These are phyloP conservation scores for Chaenodraco wilsoni DNA, from an alignment of 2,797 vertebrate species.

Conservation along the genomic window DNA sequence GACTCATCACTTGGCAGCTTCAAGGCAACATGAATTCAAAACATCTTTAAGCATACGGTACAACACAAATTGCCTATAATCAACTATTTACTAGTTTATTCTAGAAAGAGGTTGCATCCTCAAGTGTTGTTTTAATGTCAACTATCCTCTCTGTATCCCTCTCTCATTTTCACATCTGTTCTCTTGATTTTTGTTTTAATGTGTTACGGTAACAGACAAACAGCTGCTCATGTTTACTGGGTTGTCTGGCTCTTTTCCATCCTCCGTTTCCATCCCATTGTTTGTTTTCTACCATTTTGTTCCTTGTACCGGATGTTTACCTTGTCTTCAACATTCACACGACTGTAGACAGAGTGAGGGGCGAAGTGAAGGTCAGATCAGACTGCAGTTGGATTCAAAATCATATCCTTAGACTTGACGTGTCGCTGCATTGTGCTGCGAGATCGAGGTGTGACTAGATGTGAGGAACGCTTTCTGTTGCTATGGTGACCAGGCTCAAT, in stretches of 20 bases:
- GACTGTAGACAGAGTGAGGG: slow-evolving; percentile 22
- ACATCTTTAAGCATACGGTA: slow-evolving; percentile 20
- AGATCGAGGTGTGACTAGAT: slow-evolving; percentile 13
- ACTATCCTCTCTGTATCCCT: background rate
- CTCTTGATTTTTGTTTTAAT: slow-evolving; percentile 8
- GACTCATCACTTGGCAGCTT: slow-evolving; percentile 41
- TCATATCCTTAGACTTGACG: slow-evolving; percentile 69
- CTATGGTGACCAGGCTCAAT: slow-evolving; percentile 39
- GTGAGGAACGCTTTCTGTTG: slow-evolving; percentile 36
- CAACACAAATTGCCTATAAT: slow-evolving; percentile 14
- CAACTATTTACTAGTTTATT: slow-evolving; percentile 2
- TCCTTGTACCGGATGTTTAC: slow-evolving; percentile 25
- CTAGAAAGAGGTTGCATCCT: slow-evolving; percentile 17
- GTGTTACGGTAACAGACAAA: slow-evolving; percentile 51
- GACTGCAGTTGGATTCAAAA: slow-evolving; percentile 50
- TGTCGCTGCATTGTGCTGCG: slow-evolving; percentile 42
- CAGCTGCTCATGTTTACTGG: slow-evolving; percentile 34
- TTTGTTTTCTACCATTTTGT: slow-evolving; percentile 22
- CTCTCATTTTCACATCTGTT: slow-evolving; percentile 8
- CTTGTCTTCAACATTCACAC: slow-evolving; percentile 30
- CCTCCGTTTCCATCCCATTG: background rate
- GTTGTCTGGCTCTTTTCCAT: slow-evolving; percentile 45
- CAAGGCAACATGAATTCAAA: slow-evolving; percentile 28
- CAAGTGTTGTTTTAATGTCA: slow-evolving; percentile 28
- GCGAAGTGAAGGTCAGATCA: slow-evolving; percentile 35